Percentiles rank a stretch among this genome's conserved stretches.
Conservation (phyloP, 2,797 vertebrate genomes). For the Malacoraja senta region DNA sequence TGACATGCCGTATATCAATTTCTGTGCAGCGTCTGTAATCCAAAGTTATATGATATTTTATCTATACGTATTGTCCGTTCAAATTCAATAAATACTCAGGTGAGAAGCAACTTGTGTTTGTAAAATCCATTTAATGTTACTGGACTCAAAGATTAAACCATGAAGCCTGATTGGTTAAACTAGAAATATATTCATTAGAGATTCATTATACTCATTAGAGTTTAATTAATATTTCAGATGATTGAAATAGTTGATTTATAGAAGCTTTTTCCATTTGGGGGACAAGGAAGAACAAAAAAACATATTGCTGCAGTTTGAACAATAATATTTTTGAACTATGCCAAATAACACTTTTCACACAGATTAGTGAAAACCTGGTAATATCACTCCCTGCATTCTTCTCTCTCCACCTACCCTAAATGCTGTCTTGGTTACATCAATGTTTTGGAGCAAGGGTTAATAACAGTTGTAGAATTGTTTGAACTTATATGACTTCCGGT, state of each 20-base stretch:
- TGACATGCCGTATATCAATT: conserved; percentile 19
- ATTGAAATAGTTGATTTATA: background rate
- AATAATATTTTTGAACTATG: too few species aligned
- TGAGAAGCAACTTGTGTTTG: background rate
- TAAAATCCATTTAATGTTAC: background rate
- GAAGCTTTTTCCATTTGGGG: background rate
- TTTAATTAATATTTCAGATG: background rate
- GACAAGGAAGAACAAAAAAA: too few species aligned
- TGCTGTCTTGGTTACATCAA: background rate
- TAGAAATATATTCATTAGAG: background rate
- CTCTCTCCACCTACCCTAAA: background rate
- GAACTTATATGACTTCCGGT: too few species aligned
- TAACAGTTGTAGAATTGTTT: background rate
- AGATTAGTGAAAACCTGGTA: background rate
- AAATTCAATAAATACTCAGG: background rate
- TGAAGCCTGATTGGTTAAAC: background rate
- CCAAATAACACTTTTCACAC: background rate
- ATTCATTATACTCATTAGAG: background rate
- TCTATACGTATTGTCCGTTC: background rate
- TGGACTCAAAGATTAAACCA: background rate
- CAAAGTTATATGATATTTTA: background rate
- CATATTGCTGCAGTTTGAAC: background rate
- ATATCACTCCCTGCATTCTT: background rate
- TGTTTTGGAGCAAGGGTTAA: background rate
- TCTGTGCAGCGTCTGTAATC: background rate